Conservation (phyloP, 1,140 invertebrate genomes). For the Pollicipes pollicipes region DNA sequence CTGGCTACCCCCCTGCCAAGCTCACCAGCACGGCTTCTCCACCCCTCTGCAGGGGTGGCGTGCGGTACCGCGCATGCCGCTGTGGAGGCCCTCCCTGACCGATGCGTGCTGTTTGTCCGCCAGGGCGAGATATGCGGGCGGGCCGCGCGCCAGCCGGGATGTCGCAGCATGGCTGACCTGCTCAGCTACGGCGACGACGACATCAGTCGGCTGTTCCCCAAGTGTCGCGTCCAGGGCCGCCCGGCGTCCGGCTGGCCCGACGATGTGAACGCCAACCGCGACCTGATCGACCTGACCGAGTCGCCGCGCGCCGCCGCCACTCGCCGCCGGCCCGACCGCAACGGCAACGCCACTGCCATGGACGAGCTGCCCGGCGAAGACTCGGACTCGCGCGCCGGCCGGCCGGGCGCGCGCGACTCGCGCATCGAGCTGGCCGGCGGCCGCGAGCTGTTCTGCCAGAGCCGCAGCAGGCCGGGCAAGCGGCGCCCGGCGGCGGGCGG, state of each 20-base stretch:
- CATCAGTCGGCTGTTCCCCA: conserved; percentile 61
- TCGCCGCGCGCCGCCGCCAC: too few species aligned
- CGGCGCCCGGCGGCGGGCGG: conserved; percentile 32
- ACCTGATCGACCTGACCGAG: neutral
- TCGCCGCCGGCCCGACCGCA: neutral
- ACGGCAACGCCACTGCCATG: conserved; percentile 16
- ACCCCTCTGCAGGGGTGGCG: too few species aligned
- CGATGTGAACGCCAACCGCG: conserved; percentile 9
- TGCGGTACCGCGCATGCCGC: too few species aligned
- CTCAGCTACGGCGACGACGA: conserved; percentile 23
- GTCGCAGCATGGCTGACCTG: neutral
- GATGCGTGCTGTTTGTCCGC: too few species aligned
- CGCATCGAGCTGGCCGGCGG: conserved; percentile 76
- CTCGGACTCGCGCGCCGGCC: conserved; percentile 13
- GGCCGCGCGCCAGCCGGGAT: too few species aligned
- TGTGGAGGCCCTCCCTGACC: too few species aligned
- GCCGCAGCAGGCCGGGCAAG: conserved; percentile 52
- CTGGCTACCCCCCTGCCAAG: too few species aligned
- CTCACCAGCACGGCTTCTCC: too few species aligned
- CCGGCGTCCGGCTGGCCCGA: neutral
- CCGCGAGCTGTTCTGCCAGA: conserved; percentile 64
- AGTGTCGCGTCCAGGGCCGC: conserved; percentile 37
- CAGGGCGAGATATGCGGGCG: too few species aligned
- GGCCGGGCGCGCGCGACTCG: conserved; percentile 25
- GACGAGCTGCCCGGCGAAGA: conserved; percentile 15